Base-by-base conservation (phyloP, 2,797 vertebrate species). In the Enteromius treurensis region DNA sequence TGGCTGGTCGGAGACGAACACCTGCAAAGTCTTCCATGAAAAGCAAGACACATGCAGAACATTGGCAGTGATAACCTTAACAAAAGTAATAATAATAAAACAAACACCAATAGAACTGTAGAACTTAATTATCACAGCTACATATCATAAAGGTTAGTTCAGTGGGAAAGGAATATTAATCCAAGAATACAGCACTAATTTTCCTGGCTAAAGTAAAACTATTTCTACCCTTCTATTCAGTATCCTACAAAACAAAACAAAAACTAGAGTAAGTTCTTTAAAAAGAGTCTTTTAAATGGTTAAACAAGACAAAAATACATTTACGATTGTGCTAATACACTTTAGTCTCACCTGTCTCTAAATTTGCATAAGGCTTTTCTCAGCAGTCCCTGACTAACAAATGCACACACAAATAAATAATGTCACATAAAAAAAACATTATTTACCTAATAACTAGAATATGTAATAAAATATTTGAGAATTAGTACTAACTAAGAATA, bases 61-160 rank as follows among this genome's bases (percentile, higher is more conserved):
- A 88, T 92, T 92, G 94, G 93, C 93, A 95, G 93, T 94, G 93
- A 93, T 93, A 77, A 79, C 89, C 82, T 78, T 26, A 84, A 80
- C 47, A 86, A 83, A 83, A 86, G 85, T 79, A 68, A 86, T 47
- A 47, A 78, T 29, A 70, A 67, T 69, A 60, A 86, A 86, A 47
- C 42, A 77, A 84, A 89, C 77, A 88, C 55, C 89, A 83, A 87
- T 79, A 77, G 74, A 77, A 84, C 89, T 84, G 87, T 26, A 80
- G 70, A 86, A 26, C 26, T 84, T 90, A 85, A 82, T 79, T 69
- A 73, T 79, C 51, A 84, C 62, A 77, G 68, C 81, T 89, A 91
- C 86, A 90, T 88, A 90, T 84, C 83, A 65, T 86, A 88, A 76
- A 74, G 81, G 91, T 94, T 94, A 93, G 91, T 93, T 85, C 89